Evolutionary conservation across 2,113 vertebrate genomes (phyloP), one percentile per base, ranked within the genome.

Genomic region (Brienomyrus longianalis): DNA sequence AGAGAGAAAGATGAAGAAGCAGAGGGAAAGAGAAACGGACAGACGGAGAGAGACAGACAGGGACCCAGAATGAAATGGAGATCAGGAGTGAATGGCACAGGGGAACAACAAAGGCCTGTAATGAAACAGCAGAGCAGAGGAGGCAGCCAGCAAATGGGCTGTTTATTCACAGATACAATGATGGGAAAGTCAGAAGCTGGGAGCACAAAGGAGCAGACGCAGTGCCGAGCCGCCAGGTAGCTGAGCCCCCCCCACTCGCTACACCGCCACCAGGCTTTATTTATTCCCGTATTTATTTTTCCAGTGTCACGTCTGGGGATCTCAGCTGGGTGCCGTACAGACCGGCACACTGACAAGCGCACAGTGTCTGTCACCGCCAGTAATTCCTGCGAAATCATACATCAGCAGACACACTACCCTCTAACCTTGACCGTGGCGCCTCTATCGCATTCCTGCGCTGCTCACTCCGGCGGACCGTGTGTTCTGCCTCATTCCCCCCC

Each of bases 11-110:
- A 92, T 87, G 90, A 93, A 94, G 92, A 94, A 92, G 90, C 88
- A 83, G 88, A 90, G 83, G 91, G 83, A 92, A 91, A 93, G 91
- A 27, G 91, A 87, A 92, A 90, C 92, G 90, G 92, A 93, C 90
- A 89, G 93, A 92, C 91, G 92, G 88, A 90, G 92, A 89, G 91
- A 89, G 89, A 90, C 91, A 91, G 90, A 91, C 90, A 90, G 66
- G 17, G 43, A 70, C 86, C 23, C n/a, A 15, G 87, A 43, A 83
- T 21, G 50, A 74, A 70, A 89, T 52, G 13, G 87, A 47, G 87
- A 21, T 21, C 45, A 88, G 15, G 77, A 70, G 62, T 27, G 62
- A 66, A 85, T 43, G 54, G 10, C 17, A 52, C 70, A n/a, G 45
- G 2, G 54, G 70, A 39, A 17, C 39, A n/a, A 80, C 74, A 80